These are phyloP conservation scores for Typhlichthys eigenmanni DNA, from an alignment of 2,797 vertebrate species.

Conservation along the genomic window DNA sequence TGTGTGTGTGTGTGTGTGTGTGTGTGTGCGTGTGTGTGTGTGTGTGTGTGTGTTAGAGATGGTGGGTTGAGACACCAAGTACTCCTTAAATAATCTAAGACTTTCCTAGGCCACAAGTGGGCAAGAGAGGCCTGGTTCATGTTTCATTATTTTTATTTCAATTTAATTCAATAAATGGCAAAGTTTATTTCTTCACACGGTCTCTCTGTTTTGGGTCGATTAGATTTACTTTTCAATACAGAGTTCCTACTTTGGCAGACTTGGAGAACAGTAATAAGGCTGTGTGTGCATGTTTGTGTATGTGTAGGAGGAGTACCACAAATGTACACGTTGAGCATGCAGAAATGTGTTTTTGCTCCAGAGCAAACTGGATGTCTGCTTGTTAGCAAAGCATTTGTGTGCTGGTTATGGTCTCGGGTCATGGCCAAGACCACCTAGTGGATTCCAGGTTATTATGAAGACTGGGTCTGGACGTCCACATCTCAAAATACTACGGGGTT, in stretches of 20 bases:
- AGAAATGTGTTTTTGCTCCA: background rate
- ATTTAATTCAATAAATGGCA: slow-evolving; percentile 66
- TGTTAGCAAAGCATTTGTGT: background rate
- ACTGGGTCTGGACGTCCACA: slow-evolving; percentile 1
- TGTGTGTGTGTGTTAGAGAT: slow-evolving; percentile 20
- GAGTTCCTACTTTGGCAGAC: slow-evolving; percentile 31
- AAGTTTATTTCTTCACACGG: slow-evolving; percentile 45
- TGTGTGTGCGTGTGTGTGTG: slow-evolving; percentile 29
- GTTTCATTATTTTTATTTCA: slow-evolving; percentile 62
- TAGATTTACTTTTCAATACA: slow-evolving; percentile 33
- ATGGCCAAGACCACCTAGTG: slow-evolving; percentile 26
- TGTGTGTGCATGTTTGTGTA: background rate
- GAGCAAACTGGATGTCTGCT: background rate
- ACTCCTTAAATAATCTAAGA: slow-evolving; percentile 38
- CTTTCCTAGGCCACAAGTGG: slow-evolving; percentile 42
- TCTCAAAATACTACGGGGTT: background rate
- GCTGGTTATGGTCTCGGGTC: slow-evolving; percentile 27
- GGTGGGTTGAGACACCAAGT: slow-evolving; percentile 13
- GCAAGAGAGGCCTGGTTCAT: slow-evolving; percentile 39
- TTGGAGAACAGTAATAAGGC: slow-evolving; percentile 18
- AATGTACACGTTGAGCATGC: background rate
- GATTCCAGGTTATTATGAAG: slow-evolving; percentile 1
- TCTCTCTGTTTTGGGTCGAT: slow-evolving; percentile 23
- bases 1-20: slow-evolving; percentile 17
- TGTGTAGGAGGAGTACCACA: background rate